Evolutionary conservation across 1,140 invertebrate species (phyloP), one percentile per base, ranked within the genome.

Genomic region (Thrips palmi): DNA sequence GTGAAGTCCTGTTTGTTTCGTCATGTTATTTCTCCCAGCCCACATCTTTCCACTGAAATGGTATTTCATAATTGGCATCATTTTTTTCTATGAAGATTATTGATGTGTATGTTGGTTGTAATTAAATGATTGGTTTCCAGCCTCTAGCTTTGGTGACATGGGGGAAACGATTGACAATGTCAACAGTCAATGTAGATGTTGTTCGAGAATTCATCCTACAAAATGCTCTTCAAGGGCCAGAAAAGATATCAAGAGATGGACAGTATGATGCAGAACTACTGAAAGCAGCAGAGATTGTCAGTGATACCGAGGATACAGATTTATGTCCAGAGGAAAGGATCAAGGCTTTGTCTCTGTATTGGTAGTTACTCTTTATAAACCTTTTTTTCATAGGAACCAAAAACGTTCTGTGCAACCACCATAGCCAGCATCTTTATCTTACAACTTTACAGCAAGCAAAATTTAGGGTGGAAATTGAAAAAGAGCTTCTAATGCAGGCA

Each of bases 21-120:
- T 36, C 78, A 91, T 53, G 56, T 91, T 1, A 85, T 91, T 34
- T 78, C 80, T 3, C 76, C 85, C 0, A 77, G 74, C 39, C 71
- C 62, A 45, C 44, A 63, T 14, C 50, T 88, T 2, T 55, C 63
- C 23, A 48, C 55, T 23, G 60, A 74, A 18, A 60, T 72, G 43
- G 77, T 81, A 61, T 64, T 58, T 55, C 35, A 39, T 19, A 18
- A 28, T 37, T 21, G n/a, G 12, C 25, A 20, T 33, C 10, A 6
- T n/a, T 23, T 30, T 36, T 40, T 23, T 37, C 21, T 44, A 20
- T 30, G 31, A 32, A 6, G n/a, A 29, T 12, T 22, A 22, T 27
- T 4, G 28, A 8, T 12, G 14, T 33, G 10, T 36, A 34, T 19
- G 15, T 25, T 35, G 42, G 15, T 46, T 42, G 27, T 36, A n/a